Base-by-base conservation (phyloP, 2,888 invertebrate genomes). In the Eueremaeus valkanovi region DNA sequence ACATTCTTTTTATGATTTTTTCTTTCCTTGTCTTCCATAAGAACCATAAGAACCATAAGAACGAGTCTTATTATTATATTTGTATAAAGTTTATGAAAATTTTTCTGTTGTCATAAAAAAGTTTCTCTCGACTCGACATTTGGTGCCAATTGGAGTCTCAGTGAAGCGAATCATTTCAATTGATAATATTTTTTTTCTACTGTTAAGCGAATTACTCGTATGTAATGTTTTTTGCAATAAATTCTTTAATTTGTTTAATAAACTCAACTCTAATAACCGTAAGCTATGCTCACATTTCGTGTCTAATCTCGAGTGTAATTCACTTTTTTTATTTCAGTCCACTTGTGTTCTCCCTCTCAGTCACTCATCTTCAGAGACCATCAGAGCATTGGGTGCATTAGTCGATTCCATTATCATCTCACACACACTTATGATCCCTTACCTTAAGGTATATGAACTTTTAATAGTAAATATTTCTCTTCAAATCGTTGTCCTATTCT, bases 311-410 rank as follows among this genome's bases (percentile, higher is more conserved):
- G 18, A 45, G 36, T 8, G 36, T 18, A 45, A 16, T 45, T n/a
- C n/a, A n/a, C n/a, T n/a, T n/a, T n/a, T n/a, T n/a, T n/a, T n/a
- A n/a, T n/a, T n/a, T n/a, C n/a, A n/a, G n/a, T n/a, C n/a, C 45
- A 45, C 45, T 45, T 45, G 11, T 45, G 36, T 11, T 45, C 16
- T 45, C 16, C 16, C 45, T 45, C 45, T 45, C 45, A 45, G 45
- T 45, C 45, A 45, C 16, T 45, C 45, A 45, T 45, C n/a, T n/a
- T 8, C 36, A 45, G 45, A 45, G 45, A 45, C 63, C n/a, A 5
- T 63, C 63, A 63, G 63, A 63, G 13, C 16, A 61, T 61, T 61
- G 61, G 61, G 61, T 61, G 63, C 63, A 63, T 63, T 63, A 63
- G 63, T 63, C 55, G 24, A 55, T 55, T 55, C 24, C 55, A 55